phyloP scores from a whole-genome alignment of 2,113 vertebrate species.

The Dipodomys spectabilis region DNA sequence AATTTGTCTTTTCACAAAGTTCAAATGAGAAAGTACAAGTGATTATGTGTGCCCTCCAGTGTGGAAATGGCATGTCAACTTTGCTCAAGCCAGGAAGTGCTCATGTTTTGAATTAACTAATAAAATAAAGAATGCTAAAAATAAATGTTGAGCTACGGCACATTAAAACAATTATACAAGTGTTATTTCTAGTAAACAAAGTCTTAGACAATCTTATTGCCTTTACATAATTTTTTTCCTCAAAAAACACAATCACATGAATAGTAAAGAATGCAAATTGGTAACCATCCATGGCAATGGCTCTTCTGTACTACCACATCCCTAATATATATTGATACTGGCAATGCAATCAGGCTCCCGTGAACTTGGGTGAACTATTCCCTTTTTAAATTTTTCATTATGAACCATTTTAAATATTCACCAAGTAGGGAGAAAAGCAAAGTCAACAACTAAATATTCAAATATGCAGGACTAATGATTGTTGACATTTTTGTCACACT shows the following conservation, averaged over 20 bases:
- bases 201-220: conserved; percentile 59
- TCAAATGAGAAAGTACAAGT: conserved; percentile 60
- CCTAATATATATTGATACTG: conserved; percentile 3
- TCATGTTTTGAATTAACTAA: conserved; percentile 81
- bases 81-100: conserved; percentile 69
- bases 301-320: not conserved
- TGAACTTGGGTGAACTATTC: conserved; percentile 64
- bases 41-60: conserved; percentile 18
- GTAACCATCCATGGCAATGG: conserved; percentile 32
- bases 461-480: no score
- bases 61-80: conserved; percentile 43
- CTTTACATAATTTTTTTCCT: conserved; percentile 1
- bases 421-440: not conserved
- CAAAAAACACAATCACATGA: conserved; percentile 59
- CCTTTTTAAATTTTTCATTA: not conserved
- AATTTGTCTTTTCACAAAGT: conserved; percentile 58
- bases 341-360: not conserved
- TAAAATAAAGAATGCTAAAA: conserved; percentile 78
- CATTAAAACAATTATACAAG: conserved; percentile 77
- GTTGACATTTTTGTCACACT: not conserved
- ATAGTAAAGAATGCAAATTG: conserved; percentile 53
- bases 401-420: conserved; percentile 1
- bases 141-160: conserved; percentile 71
- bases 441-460: not conserved
- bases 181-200: conserved; percentile 72